Evolutionary conservation across 2,888 invertebrate species (phyloP).

Genomic region (Sepiola atlantica): DNA sequence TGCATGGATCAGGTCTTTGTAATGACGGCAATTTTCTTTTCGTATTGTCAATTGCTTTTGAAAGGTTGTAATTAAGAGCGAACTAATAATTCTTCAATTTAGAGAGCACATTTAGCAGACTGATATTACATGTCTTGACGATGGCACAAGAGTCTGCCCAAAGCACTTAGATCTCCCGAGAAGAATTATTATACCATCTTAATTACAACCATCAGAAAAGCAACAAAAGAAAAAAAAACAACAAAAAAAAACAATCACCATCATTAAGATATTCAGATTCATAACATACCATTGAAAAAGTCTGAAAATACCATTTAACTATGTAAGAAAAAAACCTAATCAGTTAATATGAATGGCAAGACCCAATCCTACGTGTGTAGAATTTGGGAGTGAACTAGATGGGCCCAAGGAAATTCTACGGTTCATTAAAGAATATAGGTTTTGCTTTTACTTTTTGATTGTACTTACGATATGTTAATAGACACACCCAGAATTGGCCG

Average conservation of each 20-base stretch:
- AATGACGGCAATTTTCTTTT: conserved; percentile 21
- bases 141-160: background rate
- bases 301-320: background rate
- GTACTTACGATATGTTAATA: too few species aligned
- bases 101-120: background rate
- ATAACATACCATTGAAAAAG: background rate
- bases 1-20: background rate
- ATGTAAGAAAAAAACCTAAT: too few species aligned
- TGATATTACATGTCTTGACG: background rate
- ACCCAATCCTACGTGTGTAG: too few species aligned
- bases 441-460: too few species aligned
- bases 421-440: too few species aligned
- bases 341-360: too few species aligned
- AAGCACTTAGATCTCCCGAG: background rate
- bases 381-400: too few species aligned
- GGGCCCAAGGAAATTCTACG: too few species aligned
- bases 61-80: conserved; percentile 12
- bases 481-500: too few species aligned
- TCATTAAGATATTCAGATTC: background rate
- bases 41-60: background rate
- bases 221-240: background rate
- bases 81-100: background rate
- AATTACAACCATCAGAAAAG: background rate
- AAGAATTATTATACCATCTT: background rate
- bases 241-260: background rate